Base-by-base conservation (phyloP, 2,113 vertebrate species). In the Andinoacara biseriatus region DNA sequence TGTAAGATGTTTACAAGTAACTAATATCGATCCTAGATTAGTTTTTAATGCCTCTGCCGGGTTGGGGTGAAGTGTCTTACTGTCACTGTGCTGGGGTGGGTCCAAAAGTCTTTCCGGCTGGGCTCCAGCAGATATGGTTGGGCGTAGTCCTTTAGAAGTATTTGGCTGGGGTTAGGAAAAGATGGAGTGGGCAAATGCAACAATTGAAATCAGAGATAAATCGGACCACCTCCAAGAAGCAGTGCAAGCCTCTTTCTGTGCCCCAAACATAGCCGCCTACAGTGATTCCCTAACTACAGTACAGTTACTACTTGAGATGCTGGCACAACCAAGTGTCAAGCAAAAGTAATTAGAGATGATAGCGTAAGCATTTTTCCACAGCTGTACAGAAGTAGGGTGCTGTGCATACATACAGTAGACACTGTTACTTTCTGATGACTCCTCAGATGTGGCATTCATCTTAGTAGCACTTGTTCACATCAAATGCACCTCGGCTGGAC, bases 381-480 rank as follows among this genome's bases (percentile, higher is more conserved):
- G 78, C 58, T 67, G 81, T 58, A 13, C 57, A 78, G 81, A 7
- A 46, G 33, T 5, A 14, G 35, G 49, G 61, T 18, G 82, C 80
- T 26, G 65, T 56, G 84, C 78, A 79, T 52, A 87, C 77, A 76
- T 81, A 77, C 49, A 83, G 84, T 5, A 18, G 60, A 67, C 74
- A 35, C 69, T 31, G 2, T 79, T 76, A 62, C 35, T 87, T 89
- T 89, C 7, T 87, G 87, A 90, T 88, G 85, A 92, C 85, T 89
- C 85, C 17, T 87, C 87, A 83, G 61, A 89, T 87, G 84, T 84
- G 89, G 57, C 86, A 46, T 83, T 88, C 80, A 52, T 81, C 90
- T 54, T 10, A 58, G 78, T 56, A 76, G 81, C 75, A 78, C 85
- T 85, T 38, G 62, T 75, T 83, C 38, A 52, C 74, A 84, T 88